Base-by-base conservation (phyloP, 2,888 invertebrate genomes). In the Uropetala carovei region DNA sequence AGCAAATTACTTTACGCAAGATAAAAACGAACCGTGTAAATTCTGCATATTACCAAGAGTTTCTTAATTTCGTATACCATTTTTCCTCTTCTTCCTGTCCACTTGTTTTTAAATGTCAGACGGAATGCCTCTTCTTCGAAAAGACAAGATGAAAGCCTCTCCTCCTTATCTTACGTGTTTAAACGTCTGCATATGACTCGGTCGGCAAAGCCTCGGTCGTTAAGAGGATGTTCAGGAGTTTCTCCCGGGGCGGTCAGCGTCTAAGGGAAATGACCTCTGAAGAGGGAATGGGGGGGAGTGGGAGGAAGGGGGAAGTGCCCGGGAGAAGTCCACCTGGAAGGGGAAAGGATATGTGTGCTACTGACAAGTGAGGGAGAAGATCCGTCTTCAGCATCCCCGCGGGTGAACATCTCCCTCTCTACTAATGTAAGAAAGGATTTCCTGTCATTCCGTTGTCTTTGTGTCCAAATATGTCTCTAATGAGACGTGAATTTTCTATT, bases 221-320 rank as follows among this genome's bases (percentile, higher is more conserved):
- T 16, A n/a, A 43, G 68, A 68, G 89, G 43, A 89, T 89, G 89
- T 89, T 89, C n/a, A n/a, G 89, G 89, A 83, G 30, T 18, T n/a
- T 43, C 43, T 64, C 89, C 56, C 30, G 43, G 43, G 89, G 89
- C 89, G 64, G 64, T 89, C 64, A 56, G 30, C 89, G 64, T 89
- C 27, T 18, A 56, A 89, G 64, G 57, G 56, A 64, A 89, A 27
- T 75, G 75, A 75, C 75, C 75, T 75, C 75, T 64, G 30, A 43
- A 43, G 27, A 30, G n/a, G 11, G 60, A 27, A n/a, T n/a, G n/a
- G n/a, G n/a, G n/a, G n/a, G n/a, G n/a, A n/a, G 9, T 16, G 57
- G n/a, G n/a, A n/a, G 11, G 84, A 22, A 2, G 30, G 30, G 60
- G 64, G 30, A 13, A 43, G 18, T 64, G 30, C 89, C 58, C 22